Conservation (phyloP, 2,113 vertebrate genomes). For the Hyla sarda region DNA sequence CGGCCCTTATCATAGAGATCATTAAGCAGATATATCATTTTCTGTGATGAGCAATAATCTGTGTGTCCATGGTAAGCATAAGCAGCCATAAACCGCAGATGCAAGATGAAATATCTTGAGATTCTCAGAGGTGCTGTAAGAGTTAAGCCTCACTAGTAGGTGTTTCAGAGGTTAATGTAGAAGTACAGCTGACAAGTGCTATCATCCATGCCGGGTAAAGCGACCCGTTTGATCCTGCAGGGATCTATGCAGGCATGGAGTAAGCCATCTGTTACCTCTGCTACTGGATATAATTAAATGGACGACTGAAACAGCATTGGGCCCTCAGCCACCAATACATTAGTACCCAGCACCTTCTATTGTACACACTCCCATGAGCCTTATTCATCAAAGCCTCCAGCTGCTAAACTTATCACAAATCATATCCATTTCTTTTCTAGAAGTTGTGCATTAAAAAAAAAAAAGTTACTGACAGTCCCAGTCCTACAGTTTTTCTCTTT, state of each 20-base stretch:
- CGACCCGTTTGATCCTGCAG: constrained; percentile 40
- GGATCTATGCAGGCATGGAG: constrained; percentile 36
- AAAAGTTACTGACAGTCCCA: no score
- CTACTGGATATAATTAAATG: constrained; percentile 57
- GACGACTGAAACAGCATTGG: constrained; percentile 40
- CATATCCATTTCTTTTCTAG: neutral
- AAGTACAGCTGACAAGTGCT: constrained; percentile 40
- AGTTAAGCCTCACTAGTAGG: constrained; percentile 8
- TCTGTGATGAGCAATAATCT: no score
- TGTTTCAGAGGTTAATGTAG: constrained; percentile 54
- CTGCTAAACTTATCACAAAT: neutral
- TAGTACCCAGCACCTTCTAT: constrained; percentile 31
- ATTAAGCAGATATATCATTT: no score
- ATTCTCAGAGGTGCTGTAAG: neutral
- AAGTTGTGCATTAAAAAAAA: neutral
- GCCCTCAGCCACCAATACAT: constrained; percentile 37
- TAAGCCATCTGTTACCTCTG: constrained; percentile 54
- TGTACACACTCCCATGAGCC: constrained; percentile 6
- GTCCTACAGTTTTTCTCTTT: no score
- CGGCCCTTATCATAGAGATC: no score
- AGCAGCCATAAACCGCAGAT: neutral
- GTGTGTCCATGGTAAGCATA: neutral
- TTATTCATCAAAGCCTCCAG: constrained; percentile 18
- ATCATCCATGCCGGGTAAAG: constrained; percentile 53
- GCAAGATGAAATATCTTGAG: neutral